These are phyloP conservation scores for western clawed frog (Xenopus tropicalis) DNA, from an alignment of 2,113 vertebrate genomes.

Conservation along the genomic window UCB_Xtro_10.0 CM004444.2:108876001-108876500, in stretches of 20 bases:
- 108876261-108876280: constrained; percentile 23
- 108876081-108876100: too few species aligned
- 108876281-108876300: constrained; percentile 9
- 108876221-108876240: neutral
- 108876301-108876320: constrained; percentile 10
- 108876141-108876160: too few species aligned
- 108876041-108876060: too few species aligned
- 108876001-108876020: too few species aligned
- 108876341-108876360: constrained; percentile 37
- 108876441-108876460: constrained; percentile 35
- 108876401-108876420: constrained; percentile 21
- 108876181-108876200: too few species aligned
- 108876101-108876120: too few species aligned
- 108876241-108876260: constrained; percentile 4
- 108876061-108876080: too few species aligned
- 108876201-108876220: neutral
- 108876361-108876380: constrained; percentile 44
- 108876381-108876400: constrained; percentile 30
- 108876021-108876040: too few species aligned
- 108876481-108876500: constrained; percentile 22
- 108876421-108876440: constrained; percentile 7
- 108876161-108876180: neutral
- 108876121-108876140: too few species aligned
- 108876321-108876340: constrained; percentile 35
- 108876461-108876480: constrained; percentile 34